A percentile compares a stretch with the other conserved stretches of the same genome.
These are phyloP conservation scores for Lagopus leucura DNA, from an alignment of 2,113 vertebrate genomes.

Conservation along the genomic window DNA sequence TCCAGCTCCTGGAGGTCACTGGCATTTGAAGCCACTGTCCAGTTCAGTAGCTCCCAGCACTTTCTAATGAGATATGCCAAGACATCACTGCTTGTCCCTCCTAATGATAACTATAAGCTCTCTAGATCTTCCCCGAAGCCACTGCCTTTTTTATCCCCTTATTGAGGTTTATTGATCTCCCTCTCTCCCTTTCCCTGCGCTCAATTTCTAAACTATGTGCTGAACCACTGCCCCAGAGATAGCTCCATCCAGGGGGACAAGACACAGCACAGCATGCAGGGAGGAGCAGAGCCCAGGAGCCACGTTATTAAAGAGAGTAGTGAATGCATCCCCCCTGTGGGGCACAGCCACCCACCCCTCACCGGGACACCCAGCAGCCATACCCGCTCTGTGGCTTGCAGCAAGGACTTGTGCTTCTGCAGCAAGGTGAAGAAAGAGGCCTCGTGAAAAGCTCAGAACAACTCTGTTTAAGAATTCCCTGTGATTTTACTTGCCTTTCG, in stretches of 20 bases:
- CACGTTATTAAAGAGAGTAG: background rate
- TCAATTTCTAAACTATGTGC: background rate
- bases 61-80: conserved; percentile 60
- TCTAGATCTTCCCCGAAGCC: conserved; percentile 33
- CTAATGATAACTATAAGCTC: background rate
- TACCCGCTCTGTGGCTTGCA: background rate
- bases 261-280: background rate
- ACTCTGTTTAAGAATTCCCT: conserved; percentile 58
- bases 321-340: background rate
- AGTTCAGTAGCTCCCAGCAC: conserved; percentile 46
- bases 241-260: background rate
- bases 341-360: background rate
- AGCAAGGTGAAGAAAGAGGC: background rate
- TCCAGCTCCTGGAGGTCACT: conserved; percentile 3
- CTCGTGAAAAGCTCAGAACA: background rate
- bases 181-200: background rate
- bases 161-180: conserved; percentile 13
- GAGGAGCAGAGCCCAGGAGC: background rate
- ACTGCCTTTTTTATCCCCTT: conserved; percentile 24
- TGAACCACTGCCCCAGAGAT: background rate
- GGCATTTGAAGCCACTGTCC: conserved; percentile 44
- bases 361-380: background rate
- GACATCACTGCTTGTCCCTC: conserved; percentile 5
- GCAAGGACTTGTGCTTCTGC: background rate
- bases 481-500: conserved; percentile 37